Percentiles rank a stretch among this genome's conserved stretches.
phyloP scores from a whole-genome alignment of 2,797 vertebrate genomes.

The Mastacembelus armatus region DNA sequence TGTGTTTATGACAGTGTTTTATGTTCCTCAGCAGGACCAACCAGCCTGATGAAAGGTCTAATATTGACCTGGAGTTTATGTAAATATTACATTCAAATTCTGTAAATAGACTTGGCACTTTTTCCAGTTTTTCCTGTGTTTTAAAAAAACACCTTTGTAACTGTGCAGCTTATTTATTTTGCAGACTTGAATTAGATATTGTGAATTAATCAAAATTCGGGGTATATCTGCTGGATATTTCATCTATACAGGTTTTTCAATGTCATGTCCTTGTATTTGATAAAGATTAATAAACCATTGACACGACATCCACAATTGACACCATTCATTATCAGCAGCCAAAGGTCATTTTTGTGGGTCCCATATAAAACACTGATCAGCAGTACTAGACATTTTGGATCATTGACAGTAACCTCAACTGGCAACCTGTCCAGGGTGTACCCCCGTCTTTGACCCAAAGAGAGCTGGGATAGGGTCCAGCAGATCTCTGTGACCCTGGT shows the following conservation, averaged over 20 bases:
- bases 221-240: rapidly evolving
- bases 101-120: too few relatives aligned
- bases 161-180: slow-evolving; percentile 39
- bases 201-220: not conserved
- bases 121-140: too few relatives aligned
- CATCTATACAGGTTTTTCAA: rapidly evolving
- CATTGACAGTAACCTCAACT: not conserved
- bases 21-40: not conserved
- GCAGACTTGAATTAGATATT: not conserved
- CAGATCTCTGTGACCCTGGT: too few relatives aligned
- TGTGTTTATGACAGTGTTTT: not conserved
- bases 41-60: not conserved
- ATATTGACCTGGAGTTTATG: rapidly evolving
- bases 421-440: too few relatives aligned
- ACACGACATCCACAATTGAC: rapidly evolving
- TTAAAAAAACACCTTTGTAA: too few relatives aligned
- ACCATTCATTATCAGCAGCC: not conserved
- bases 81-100: slow-evolving; percentile 9
- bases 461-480: too few relatives aligned
- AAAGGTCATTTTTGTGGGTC: slow-evolving; percentile 7
- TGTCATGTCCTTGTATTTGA: not conserved
- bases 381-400: not conserved
- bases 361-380: slow-evolving; percentile 19
- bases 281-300: not conserved
- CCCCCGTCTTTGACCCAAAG: too few relatives aligned